Evolutionary conservation across 2,888 invertebrate species (phyloP).

Genomic region (Folsomia candida): DNA sequence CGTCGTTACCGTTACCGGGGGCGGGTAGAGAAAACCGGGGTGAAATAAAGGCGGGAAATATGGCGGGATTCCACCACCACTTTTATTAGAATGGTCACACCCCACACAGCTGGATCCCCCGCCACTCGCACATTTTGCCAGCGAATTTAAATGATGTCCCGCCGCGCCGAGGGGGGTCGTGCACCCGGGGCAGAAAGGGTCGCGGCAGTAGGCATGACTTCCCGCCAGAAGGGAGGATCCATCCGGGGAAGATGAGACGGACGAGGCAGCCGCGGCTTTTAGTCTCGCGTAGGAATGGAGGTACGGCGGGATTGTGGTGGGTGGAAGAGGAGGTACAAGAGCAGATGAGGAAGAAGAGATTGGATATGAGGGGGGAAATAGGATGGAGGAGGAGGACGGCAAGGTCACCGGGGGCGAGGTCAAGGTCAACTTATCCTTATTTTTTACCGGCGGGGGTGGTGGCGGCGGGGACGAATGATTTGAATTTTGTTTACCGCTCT

Average conservation of each 20-base stretch:
- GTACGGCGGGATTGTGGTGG: slow-evolving; percentile 45
- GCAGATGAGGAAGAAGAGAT: slow-evolving; percentile 33
- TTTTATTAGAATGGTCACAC: slow-evolving; percentile 76
- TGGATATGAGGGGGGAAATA: slow-evolving; percentile 33
- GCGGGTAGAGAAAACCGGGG: slow-evolving; percentile 62
- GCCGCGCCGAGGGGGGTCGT: slow-evolving; percentile 66
- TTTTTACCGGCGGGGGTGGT: neutral
- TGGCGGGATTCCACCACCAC: no score
- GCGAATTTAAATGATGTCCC: slow-evolving; percentile 51
- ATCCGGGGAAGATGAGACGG: slow-evolving; percentile 59
- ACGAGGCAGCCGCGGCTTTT: slow-evolving; percentile 46
- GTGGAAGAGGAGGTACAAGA: slow-evolving; percentile 21
- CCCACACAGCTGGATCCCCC: slow-evolving; percentile 70
- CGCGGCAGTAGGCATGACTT: slow-evolving; percentile 71
- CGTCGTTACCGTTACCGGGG: slow-evolving; percentile 68
- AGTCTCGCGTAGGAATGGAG: slow-evolving; percentile 49
- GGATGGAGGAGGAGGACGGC: neutral
- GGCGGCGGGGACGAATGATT: neutral
- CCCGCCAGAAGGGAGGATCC: slow-evolving; percentile 56
- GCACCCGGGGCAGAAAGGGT: slow-evolving; percentile 89
- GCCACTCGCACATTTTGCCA: neutral
- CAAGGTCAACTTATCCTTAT: slow-evolving; percentile 1
- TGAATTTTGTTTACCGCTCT: no score
- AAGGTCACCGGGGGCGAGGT: slow-evolving; percentile 1
- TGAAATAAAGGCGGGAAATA: slow-evolving; percentile 34